Conservation (phyloP, 2,797 vertebrate species). For the Galago senegalensis region DNA sequence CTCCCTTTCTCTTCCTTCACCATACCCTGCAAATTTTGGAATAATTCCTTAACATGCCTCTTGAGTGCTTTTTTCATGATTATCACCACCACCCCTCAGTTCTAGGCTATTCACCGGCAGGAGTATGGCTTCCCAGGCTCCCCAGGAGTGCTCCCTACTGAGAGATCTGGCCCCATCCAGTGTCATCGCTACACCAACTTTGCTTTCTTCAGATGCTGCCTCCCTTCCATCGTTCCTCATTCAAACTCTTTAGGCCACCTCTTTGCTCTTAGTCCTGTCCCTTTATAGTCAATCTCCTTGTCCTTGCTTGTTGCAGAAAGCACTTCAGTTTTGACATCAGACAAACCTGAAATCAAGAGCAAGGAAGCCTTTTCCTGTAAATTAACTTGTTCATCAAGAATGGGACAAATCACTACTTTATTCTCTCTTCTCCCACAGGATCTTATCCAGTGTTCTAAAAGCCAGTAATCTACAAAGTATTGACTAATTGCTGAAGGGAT, state of each 20-base stretch:
- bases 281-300: neutral
- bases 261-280: neutral
- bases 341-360: neutral
- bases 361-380: conserved; percentile 5
- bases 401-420: conserved; percentile 42
- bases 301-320: neutral
- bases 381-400: conserved; percentile 28
- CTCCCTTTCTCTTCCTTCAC: neutral
- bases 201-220: neutral
- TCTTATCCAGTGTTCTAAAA: conserved; percentile 38
- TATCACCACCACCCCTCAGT: neutral
- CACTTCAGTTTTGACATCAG: neutral
- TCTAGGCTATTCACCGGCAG: neutral
- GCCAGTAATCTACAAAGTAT: conserved; percentile 13
- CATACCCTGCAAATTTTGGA: neutral
- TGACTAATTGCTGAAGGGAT: conserved; percentile 8
- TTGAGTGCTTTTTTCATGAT: neutral
- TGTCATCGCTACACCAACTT: neutral
- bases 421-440: neutral
- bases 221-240: neutral
- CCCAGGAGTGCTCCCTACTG: too few species aligned
- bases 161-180: neutral
- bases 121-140: neutral
- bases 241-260: neutral
- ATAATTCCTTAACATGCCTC: neutral